phyloP scores from a whole-genome alignment of 2,888 invertebrate species.

The Parochlus steinenii region DNA sequence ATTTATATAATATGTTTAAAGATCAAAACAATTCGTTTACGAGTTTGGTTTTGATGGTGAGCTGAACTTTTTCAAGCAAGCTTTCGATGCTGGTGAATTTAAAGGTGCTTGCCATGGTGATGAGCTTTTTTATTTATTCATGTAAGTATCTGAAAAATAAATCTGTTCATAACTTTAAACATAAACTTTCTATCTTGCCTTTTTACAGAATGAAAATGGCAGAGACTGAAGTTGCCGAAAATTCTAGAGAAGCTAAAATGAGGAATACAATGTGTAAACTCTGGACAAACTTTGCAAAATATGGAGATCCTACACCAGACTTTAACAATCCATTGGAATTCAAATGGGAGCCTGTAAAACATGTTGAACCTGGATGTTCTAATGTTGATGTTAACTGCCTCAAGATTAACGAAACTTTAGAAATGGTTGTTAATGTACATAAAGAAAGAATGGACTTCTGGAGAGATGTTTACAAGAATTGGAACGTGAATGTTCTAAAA shows the following conservation, averaged over 20 bases:
- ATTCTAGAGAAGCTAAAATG: constrained; percentile 21
- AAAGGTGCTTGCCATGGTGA: constrained; percentile 43
- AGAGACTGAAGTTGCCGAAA: constrained; percentile 16
- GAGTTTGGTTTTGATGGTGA: constrained; percentile 39
- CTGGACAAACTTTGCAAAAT: constrained; percentile 48
- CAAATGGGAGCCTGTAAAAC: constrained; percentile 21
- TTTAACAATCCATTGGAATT: constrained; percentile 14
- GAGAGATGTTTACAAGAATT: constrained; percentile 24
- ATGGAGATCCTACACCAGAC: constrained; percentile 29
- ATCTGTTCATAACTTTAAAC: too few relatives aligned
- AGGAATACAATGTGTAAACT: constrained; percentile 32
- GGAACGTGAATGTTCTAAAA: not conserved
- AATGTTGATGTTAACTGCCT: constrained; percentile 22
- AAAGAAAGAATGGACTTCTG: constrained; percentile 24
- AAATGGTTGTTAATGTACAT: constrained; percentile 23
- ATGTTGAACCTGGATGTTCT: constrained; percentile 15
- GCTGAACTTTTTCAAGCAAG: constrained; percentile 35
- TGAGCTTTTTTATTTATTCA: constrained; percentile 42
- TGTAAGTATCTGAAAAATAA: too few relatives aligned
- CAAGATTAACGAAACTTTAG: constrained; percentile 20
- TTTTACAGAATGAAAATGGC: too few relatives aligned
- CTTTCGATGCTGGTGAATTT: constrained; percentile 26
- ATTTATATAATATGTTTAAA: too few relatives aligned
- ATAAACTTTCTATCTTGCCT: too few relatives aligned
- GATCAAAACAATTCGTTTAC: constrained; percentile 29